phyloP scores from a whole-genome alignment of 2,888 invertebrate genomes.

The Masnerella sp. region DNA sequence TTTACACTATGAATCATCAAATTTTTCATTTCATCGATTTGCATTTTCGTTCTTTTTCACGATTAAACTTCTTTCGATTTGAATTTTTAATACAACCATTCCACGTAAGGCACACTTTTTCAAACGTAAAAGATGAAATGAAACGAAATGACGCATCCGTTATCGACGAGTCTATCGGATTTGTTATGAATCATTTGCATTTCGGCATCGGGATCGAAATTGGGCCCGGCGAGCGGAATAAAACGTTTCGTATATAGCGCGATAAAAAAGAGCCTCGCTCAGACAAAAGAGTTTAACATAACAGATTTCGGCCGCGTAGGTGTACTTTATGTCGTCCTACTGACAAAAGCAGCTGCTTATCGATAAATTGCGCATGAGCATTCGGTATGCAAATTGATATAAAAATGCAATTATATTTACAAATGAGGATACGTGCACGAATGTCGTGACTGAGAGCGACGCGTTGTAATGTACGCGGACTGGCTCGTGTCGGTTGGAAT shows the following conservation, averaged over 20 bases:
- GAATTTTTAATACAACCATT: background rate
- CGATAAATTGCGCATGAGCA: constrained; percentile 57
- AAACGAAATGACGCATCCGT: too few species aligned
- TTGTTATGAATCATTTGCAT: background rate
- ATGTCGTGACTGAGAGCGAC: constrained; percentile 41
- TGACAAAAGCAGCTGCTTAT: constrained; percentile 55
- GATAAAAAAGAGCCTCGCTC: constrained; percentile 20
- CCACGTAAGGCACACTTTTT: too few species aligned
- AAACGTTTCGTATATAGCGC: constrained; percentile 31
- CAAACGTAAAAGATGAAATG: too few species aligned
- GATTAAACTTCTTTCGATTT: too few species aligned
- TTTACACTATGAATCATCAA: too few species aligned
- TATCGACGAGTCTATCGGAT: too few species aligned
- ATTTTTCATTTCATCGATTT: too few species aligned
- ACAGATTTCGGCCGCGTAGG: constrained; percentile 45
- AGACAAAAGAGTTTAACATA: constrained; percentile 55
- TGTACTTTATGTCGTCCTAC: constrained; percentile 50
- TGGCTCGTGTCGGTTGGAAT: constrained; percentile 16
- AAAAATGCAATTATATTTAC: constrained; percentile 60
- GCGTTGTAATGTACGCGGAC: constrained; percentile 24
- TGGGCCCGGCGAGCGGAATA: constrained; percentile 13
- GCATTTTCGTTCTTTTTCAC: too few species aligned
- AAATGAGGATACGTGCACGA: constrained; percentile 56
- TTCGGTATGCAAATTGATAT: constrained; percentile 55
- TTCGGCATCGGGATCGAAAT: constrained; percentile 12